Conservation (phyloP, 2,888 invertebrate genomes). For the Yponomeuta malinellus region DNA sequence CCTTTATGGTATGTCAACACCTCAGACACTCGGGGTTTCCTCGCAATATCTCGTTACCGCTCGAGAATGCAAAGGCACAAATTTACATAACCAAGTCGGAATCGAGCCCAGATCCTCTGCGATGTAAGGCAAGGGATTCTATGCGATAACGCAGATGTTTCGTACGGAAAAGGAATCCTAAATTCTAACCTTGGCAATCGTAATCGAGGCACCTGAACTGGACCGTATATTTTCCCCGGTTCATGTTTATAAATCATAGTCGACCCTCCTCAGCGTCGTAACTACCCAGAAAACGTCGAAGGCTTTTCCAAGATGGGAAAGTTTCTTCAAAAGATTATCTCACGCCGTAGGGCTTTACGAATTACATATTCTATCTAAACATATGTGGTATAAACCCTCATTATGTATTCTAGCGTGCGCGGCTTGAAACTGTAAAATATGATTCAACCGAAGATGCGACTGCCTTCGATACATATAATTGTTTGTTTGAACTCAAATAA, state of each 20-base stretch:
- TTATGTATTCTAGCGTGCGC: neutral
- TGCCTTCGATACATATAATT: too few relatives aligned
- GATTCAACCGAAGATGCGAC: neutral
- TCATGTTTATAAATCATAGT: neutral
- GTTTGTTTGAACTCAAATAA: too few relatives aligned
- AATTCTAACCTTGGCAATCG: neutral
- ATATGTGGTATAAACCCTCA: neutral
- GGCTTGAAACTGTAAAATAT: neutral
- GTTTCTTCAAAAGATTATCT: neutral
- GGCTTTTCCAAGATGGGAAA: neutral
- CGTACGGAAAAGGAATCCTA: neutral
- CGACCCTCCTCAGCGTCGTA: neutral
- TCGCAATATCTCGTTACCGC: too few relatives aligned
- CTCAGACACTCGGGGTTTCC: too few relatives aligned
- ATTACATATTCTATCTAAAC: neutral
- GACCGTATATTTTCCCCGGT: neutral
- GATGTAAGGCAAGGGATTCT: too few relatives aligned
- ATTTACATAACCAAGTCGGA: too few relatives aligned
- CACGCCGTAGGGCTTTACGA: neutral
- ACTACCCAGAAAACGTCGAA: neutral
- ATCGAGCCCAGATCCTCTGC: too few relatives aligned
- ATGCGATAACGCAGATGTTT: neutral
- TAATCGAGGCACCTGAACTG: neutral
- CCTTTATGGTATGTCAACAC: too few relatives aligned
- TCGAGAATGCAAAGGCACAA: too few relatives aligned